Evolutionary conservation across 2,797 vertebrate genomes (phyloP).

Genomic region (Ibycter americanus): DNA sequence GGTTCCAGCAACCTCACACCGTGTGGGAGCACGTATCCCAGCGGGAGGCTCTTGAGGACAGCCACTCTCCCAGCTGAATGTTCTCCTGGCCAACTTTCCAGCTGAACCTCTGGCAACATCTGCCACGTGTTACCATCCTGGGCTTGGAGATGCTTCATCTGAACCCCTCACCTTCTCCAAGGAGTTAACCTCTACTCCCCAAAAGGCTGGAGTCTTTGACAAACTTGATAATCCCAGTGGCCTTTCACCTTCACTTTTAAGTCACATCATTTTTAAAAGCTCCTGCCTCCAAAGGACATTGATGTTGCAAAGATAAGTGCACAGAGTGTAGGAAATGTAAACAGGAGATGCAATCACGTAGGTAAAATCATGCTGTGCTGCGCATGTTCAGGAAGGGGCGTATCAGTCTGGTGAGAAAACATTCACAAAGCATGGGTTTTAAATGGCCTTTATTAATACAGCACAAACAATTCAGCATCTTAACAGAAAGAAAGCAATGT

Average conservation of each 20-base stretch:
- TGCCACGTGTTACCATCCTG: background rate
- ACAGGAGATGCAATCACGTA: background rate
- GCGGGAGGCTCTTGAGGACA: accelerated
- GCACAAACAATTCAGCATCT: background rate
- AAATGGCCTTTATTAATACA: background rate
- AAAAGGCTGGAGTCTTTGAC: background rate
- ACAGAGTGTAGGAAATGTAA: background rate
- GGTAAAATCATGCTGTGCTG: background rate
- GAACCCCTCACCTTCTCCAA: background rate
- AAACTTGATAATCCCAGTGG: background rate
- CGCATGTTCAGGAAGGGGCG: background rate
- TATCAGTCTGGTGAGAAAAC: background rate
- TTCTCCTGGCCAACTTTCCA: background rate
- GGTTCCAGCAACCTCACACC: background rate
- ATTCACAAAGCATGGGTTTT: background rate
- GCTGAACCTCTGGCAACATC: background rate
- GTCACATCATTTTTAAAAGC: background rate
- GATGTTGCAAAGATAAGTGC: background rate
- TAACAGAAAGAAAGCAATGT: background rate
- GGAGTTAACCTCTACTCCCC: background rate
- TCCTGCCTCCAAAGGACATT: background rate
- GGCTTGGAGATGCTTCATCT: background rate
- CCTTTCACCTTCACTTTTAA: background rate
- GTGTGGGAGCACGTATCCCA: accelerated
- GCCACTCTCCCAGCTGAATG: accelerated